These are phyloP conservation scores for Trisateles emortualis DNA, from an alignment of 2,888 invertebrate genomes.

Conservation along the genomic window DNA sequence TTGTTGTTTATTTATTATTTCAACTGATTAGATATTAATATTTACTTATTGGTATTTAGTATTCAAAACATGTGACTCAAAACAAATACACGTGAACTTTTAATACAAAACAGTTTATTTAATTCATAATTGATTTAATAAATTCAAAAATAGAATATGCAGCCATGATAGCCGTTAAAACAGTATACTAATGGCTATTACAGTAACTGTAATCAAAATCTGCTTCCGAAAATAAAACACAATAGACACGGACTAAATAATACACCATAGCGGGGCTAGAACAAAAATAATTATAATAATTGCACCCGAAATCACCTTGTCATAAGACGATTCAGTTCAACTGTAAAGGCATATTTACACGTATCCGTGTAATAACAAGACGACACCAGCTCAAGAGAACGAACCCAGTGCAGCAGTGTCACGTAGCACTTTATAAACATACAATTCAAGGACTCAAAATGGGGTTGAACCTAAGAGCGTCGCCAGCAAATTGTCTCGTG, in stretches of 20 bases:
- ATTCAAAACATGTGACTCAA: too few species aligned
- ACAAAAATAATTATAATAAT: conserved; percentile 10
- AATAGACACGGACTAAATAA: neutral
- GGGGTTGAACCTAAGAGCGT: too few species aligned
- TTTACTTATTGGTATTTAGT: too few species aligned
- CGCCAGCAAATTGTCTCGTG: too few species aligned
- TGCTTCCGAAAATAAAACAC: conserved; percentile 1
- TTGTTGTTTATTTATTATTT: too few species aligned
- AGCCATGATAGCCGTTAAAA: neutral
- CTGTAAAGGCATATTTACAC: neutral
- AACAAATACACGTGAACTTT: too few species aligned
- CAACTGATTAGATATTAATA: too few species aligned
- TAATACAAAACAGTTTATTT: too few species aligned
- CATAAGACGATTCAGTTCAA: neutral
- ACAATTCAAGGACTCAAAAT: too few species aligned
- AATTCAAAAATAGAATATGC: neutral
- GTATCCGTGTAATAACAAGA: neutral
- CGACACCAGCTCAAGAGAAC: too few species aligned
- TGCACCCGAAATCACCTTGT: neutral
- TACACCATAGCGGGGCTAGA: neutral
- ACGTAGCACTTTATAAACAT: too few species aligned
- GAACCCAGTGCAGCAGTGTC: too few species aligned
- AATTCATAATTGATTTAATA: neutral
- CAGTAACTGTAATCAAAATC: neutral
- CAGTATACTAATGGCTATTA: neutral